phyloP scores from a whole-genome alignment of 1,140 invertebrate genomes.

The Saccostrea echinata region DNA sequence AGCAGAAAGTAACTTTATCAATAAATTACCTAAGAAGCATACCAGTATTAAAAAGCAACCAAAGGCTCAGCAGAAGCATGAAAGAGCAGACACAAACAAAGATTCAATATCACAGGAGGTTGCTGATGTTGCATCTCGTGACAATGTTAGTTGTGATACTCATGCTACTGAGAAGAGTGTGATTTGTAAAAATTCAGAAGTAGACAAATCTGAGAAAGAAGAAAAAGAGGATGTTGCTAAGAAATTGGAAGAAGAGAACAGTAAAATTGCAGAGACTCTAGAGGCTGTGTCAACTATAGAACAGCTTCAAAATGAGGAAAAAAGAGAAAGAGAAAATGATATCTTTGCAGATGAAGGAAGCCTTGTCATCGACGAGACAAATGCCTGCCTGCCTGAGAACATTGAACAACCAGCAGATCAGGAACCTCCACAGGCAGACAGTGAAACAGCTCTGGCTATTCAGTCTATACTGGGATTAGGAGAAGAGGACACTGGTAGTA shows the following conservation, averaged over 20 bases:
- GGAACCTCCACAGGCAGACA: constrained; percentile 47
- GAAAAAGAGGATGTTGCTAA: background rate
- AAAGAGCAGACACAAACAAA: background rate
- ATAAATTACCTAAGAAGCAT: background rate
- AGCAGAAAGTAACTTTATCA: background rate
- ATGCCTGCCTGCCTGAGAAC: background rate
- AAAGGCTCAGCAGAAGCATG: background rate
- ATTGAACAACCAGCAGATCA: constrained; percentile 39
- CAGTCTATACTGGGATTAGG: constrained; percentile 62
- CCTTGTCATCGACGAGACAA: constrained; percentile 50
- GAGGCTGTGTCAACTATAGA: constrained; percentile 51
- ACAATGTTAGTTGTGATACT: background rate
- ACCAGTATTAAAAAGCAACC: constrained; percentile 11
- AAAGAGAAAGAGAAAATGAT: constrained; percentile 36
- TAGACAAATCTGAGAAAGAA: constrained; percentile 39
- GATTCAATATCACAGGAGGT: background rate
- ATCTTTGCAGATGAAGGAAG: constrained; percentile 43
- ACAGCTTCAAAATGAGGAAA: constrained; percentile 28
- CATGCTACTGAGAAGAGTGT: background rate
- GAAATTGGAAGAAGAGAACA: constrained; percentile 41
- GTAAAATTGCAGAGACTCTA: constrained; percentile 45
- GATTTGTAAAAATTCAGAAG: constrained; percentile 27
- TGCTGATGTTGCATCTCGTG: background rate
- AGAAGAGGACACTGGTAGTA: constrained; percentile 42
- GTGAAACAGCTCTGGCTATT: constrained; percentile 66